Evolutionary conservation across 2,888 invertebrate species (phyloP).

Genomic region (Drosophila monieri): DNA sequence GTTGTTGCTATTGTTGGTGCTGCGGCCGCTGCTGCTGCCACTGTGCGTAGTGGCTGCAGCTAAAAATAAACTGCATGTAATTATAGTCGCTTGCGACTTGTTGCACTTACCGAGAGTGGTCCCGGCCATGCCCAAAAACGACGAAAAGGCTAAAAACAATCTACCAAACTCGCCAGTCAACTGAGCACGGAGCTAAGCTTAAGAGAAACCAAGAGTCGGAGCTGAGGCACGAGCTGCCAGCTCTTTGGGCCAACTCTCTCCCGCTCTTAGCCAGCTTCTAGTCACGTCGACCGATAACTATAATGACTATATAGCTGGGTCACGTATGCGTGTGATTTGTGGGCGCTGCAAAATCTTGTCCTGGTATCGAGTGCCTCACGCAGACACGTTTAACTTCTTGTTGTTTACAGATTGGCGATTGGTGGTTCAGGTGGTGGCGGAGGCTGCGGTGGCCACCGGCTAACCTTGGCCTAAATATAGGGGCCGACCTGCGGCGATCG

Average conservation of each 20-base stretch:
- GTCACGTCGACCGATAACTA: constrained; percentile 64
- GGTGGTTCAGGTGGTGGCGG: constrained; percentile 14
- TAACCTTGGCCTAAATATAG: constrained; percentile 69
- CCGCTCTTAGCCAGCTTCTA: constrained; percentile 23
- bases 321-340: constrained; percentile 69
- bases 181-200: constrained; percentile 23
- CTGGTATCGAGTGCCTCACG: constrained; percentile 52
- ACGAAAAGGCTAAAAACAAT: constrained; percentile 9
- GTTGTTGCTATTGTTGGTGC: constrained; percentile 38
- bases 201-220: constrained; percentile 34
- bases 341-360: constrained; percentile 60
- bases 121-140: constrained; percentile 41
- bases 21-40: constrained; percentile 31
- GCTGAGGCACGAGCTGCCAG: neutral
- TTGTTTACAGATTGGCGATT: constrained; percentile 7
- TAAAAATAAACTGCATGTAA: constrained; percentile 51
- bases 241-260: constrained; percentile 39
- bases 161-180: constrained; percentile 27
- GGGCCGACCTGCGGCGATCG: constrained; percentile 8
- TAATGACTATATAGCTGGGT: constrained; percentile 49
- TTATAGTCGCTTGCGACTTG: constrained; percentile 60
- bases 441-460: constrained; percentile 31
- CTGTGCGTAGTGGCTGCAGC: constrained; percentile 38
- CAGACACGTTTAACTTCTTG: constrained; percentile 56
- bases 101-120: constrained; percentile 60